phyloP scores from a whole-genome alignment of 2,113 vertebrate genomes.

The Bombycilla garrulus region DNA sequence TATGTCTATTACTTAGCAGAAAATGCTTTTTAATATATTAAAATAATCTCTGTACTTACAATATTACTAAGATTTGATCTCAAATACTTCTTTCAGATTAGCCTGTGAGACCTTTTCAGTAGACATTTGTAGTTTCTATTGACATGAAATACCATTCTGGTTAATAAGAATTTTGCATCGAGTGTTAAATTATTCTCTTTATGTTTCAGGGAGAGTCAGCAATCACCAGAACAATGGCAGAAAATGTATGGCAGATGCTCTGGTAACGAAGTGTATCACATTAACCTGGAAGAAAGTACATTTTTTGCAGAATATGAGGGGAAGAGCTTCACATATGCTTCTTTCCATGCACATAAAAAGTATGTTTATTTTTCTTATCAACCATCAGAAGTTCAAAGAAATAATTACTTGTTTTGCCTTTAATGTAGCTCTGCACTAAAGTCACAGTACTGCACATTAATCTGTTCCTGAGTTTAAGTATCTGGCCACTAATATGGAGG shows the following conservation, averaged over 20 bases:
- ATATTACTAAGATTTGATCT: not conserved
- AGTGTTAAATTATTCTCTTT: not conserved
- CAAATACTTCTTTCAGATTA: not conserved
- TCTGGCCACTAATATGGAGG: not conserved
- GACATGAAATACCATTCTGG: not conserved
- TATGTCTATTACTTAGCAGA: not conserved
- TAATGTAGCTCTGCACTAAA: not conserved
- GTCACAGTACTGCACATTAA: not conserved
- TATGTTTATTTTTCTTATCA: slow-evolving; percentile 70
- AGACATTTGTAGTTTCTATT: not conserved
- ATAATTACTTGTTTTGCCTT: not conserved
- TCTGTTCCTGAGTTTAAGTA: not conserved
- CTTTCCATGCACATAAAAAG: slow-evolving; percentile 98
- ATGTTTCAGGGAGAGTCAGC: slow-evolving; percentile 88
- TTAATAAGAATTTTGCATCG: not conserved
- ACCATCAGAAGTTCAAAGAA: not conserved
- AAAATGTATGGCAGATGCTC: slow-evolving; percentile 95
- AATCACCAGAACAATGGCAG: slow-evolving; percentile 95
- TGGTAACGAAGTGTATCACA: slow-evolving; percentile 96
- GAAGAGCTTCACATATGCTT: slow-evolving; percentile 96
- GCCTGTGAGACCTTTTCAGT: not conserved
- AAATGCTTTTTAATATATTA: not conserved
- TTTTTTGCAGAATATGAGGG: slow-evolving; percentile 95
- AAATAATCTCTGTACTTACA: not conserved
- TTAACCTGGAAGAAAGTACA: slow-evolving; percentile 90